A percentile compares a stretch with the other conserved stretches of the same genome.
phyloP scores from a whole-genome alignment of 2,113 vertebrate genomes.

The Dicrurus megarhynchus region DNA sequence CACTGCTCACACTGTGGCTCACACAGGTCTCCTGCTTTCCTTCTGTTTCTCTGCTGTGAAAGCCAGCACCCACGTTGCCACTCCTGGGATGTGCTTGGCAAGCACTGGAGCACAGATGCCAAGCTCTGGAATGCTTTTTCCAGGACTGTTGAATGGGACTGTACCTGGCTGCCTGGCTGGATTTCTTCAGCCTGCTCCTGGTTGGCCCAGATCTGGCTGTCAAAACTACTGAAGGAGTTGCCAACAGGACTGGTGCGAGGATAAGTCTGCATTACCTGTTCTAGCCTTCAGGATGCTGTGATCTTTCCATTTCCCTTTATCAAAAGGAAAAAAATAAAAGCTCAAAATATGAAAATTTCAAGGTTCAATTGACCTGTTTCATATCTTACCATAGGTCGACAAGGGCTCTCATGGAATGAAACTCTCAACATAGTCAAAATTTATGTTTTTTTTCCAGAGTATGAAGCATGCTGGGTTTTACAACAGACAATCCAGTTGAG shows the following conservation, averaged over 20 bases:
- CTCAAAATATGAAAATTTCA: neutral
- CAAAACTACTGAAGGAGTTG: neutral
- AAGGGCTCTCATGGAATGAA: neutral
- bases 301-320: neutral
- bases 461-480: neutral
- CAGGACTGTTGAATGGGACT: neutral
- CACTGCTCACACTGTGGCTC: neutral
- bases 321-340: neutral
- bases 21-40: neutral
- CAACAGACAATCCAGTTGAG: conserved; percentile 2
- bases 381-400: neutral
- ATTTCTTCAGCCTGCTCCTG: neutral
- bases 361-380: neutral
- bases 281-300: neutral
- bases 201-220: neutral
- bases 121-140: neutral
- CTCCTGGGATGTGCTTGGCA: conserved; percentile 24
- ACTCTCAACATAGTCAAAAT: neutral
- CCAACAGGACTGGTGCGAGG: neutral
- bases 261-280: conserved; percentile 25
- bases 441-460: neutral
- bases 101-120: neutral
- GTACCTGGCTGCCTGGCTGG: neutral
- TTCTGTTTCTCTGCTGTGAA: neutral
- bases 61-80: neutral